Base-by-base conservation (phyloP, 2,888 invertebrate genomes). In the Uropetala carovei region DNA sequence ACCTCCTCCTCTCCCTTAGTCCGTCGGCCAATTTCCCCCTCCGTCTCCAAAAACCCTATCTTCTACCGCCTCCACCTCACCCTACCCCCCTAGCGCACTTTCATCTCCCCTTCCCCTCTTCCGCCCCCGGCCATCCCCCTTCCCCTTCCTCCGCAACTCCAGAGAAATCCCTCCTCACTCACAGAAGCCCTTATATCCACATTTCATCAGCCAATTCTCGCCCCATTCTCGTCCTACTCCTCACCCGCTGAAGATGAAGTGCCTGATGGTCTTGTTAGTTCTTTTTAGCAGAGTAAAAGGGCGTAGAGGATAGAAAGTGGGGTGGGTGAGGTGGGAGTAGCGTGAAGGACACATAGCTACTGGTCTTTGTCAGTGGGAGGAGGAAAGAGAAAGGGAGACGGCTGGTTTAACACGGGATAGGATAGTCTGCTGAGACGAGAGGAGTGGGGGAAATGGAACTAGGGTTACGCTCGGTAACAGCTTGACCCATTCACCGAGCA, bases 221-320 rank as follows among this genome's bases (percentile, higher is more conserved):
- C 64, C 30, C 68, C 27, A 43, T 43, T 64, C 89, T 64, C 59
- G 13, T 16, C 86, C 83, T 18, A 16, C 43, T 83, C 43, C 30
- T 16, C 22, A 14, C 75, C 68, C 75, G 22, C 75, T 64, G 14
- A 59, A 89, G 89, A 89, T 86, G 30, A 68, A 89, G 60, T 89
- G 64, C 16, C n/a, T 43, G n/a, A 68, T 18, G 89, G 43, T 64
- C 89, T 89, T 89, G 89, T 89, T 68, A 68, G 89, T 30, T 43
- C 30, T 89, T 89, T 30, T 89, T 83, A 57, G 83, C 83, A 1
- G 83, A 83, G 18, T 9, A 0, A n/a, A 16, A 14, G 83, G 43
- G 43, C 43, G 43, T 43, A 43, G 43, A 56, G 7, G 83, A 57
- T n/a, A 5, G 56, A 5, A n/a, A 57, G 18, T 11, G 30, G 82